phyloP scores from a whole-genome alignment of 2,113 vertebrate species.

The Catharus fuscescens region DNA sequence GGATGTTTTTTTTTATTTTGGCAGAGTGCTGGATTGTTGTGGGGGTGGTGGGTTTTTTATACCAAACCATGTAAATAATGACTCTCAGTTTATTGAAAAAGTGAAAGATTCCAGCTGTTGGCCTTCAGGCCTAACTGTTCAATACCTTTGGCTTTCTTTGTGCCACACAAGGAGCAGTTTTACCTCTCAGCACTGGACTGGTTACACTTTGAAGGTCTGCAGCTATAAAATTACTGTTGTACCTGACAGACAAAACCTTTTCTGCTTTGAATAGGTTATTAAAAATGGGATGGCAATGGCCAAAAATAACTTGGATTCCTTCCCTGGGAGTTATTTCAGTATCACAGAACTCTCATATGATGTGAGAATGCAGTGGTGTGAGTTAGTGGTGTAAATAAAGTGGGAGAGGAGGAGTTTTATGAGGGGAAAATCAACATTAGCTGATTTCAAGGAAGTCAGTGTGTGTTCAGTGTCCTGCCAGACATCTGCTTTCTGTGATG shows the following conservation, averaged over 20 bases:
- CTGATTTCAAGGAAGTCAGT: not conserved
- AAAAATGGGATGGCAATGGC: not conserved
- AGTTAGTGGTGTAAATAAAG: not conserved
- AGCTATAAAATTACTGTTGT: not conserved
- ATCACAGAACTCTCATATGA: fast-evolving
- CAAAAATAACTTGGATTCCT: not conserved
- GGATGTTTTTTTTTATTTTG: constrained; percentile 22
- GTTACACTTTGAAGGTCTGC: not conserved
- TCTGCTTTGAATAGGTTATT: not conserved
- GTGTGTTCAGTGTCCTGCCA: not conserved
- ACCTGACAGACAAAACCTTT: not conserved
- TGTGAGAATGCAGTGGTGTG: not conserved
- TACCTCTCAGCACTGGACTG: not conserved
- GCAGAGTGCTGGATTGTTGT: not conserved
- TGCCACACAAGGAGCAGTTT: not conserved
- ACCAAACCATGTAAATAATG: constrained; percentile 33
- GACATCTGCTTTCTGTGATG: not conserved
- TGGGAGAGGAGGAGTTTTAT: not conserved
- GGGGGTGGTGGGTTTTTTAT: not conserved
- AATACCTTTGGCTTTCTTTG: not conserved
- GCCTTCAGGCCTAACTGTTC: not conserved
- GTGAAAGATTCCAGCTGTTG: constrained; percentile 55
- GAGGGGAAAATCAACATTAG: not conserved
- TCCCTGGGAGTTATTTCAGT: not conserved
- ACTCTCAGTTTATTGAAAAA: constrained; percentile 20